Percentiles rank a stretch among this genome's conserved stretches.
phyloP scores from a whole-genome alignment of 2,888 invertebrate species.

The Chelonus formosanus region DNA sequence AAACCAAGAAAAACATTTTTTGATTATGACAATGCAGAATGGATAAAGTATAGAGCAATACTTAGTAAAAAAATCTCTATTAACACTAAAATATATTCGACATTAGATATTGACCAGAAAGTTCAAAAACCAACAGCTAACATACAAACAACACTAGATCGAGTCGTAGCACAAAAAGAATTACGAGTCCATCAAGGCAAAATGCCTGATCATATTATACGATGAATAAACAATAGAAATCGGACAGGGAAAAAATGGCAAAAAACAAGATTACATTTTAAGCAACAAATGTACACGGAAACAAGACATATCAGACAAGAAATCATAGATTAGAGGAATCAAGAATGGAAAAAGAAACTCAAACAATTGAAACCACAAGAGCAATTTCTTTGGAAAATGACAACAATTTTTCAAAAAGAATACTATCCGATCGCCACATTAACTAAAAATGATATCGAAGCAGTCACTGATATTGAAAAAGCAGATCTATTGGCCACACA shows the following conservation, averaged over 20 bases:
- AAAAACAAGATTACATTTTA: constrained; percentile 16
- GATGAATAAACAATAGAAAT: constrained; percentile 25
- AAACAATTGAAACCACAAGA: constrained; percentile 27
- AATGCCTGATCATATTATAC: constrained; percentile 6
- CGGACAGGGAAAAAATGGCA: constrained; percentile 23
- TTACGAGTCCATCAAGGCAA: not conserved
- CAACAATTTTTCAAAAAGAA: constrained; percentile 30
- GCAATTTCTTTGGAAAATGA: constrained; percentile 26
- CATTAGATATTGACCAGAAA: constrained; percentile 21
- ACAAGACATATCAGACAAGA: constrained; percentile 31
- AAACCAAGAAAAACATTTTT: not conserved
- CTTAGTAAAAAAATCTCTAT: constrained; percentile 29
- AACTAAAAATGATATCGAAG: constrained; percentile 23
- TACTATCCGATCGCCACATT: constrained; percentile 33
- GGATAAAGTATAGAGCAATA: constrained; percentile 27
- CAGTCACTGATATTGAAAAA: constrained; percentile 38
- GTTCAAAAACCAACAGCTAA: constrained; percentile 23
- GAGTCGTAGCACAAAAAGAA: constrained; percentile 17
- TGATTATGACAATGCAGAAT: constrained; percentile 32
- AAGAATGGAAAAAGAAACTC: constrained; percentile 28
- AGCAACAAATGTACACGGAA: not conserved
- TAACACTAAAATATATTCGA: constrained; percentile 5
- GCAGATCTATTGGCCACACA: constrained; percentile 38
- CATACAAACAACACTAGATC: not conserved
- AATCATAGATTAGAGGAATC: constrained; percentile 24